Base-by-base conservation (phyloP, 2,888 invertebrate genomes). In the Bembecia ichneumoniformis region DNA sequence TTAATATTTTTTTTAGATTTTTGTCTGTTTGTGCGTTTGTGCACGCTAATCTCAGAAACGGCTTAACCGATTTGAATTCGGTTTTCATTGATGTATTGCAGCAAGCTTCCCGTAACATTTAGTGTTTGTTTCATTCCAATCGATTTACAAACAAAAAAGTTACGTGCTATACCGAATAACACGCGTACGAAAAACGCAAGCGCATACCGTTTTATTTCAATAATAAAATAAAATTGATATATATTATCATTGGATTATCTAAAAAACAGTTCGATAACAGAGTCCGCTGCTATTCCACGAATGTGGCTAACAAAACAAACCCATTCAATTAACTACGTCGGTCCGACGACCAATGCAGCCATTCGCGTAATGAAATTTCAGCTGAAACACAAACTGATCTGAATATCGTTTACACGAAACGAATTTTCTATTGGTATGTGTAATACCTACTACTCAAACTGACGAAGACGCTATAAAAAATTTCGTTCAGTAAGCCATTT, bases 331-430 rank as follows among this genome's bases (percentile, higher is more conserved):
- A 74, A 73, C 66, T 63, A 58, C 61, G 59, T 62, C 59, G 60
- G 60, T 58, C 62, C 55, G 60, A 61, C 63, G 58, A 64, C 62
- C 67, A 59, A 71, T 73, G 64, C 62, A 70, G 64, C 68, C 66
- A 74, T 74, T 75, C 64, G 57, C 59, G 60, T 71, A 74, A 75
- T 74, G 60, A 76, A 76, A 74, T 74, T 73, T 69, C 61, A 56
- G 61, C 62, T 58, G 58, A 58, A 40, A 40, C 40, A 14, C 40
- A 14, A 40, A 40, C 40, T 40, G 40, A 40, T 40, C 40, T 40
- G 40, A 40, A 40, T 40, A 40, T 40, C 40, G 40, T 40, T 40
- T 14, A 40, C 7, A 11, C 14, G 40, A 14, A 14, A 11, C 40
- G 14, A 13, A 14, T 40, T 5, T n/a, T 28, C 28, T 9, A 28